Percentiles rank a stretch among this genome's conserved stretches.
Evolutionary conservation across 1,140 invertebrate genomes (phyloP).

Genomic region (Odontomachus brunneus): DNA sequence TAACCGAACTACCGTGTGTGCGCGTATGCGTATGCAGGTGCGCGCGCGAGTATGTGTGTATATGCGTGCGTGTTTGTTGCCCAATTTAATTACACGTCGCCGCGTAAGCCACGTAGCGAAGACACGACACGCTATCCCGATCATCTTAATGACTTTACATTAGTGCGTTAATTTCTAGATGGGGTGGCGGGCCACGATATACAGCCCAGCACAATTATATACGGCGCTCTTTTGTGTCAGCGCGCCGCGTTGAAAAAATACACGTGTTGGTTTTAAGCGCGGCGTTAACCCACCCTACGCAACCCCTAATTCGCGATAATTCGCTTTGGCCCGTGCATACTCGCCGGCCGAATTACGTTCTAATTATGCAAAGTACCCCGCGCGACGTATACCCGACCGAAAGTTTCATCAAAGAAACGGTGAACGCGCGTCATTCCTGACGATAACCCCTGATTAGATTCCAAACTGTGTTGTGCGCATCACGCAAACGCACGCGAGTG

Average conservation of each 20-base stretch:
- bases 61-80: too few relatives aligned
- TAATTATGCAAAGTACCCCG: conserved; percentile 54
- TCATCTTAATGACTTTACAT: conserved; percentile 49
- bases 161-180: conserved; percentile 48
- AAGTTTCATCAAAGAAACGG: conserved; percentile 61
- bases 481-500: conserved; percentile 10
- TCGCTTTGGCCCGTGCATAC: conserved; percentile 19
- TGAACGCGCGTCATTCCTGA: conserved; percentile 34
- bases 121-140: conserved; percentile 23
- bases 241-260: conserved; percentile 2
- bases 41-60: too few relatives aligned
- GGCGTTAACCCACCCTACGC: neutral
- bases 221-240: conserved; percentile 3
- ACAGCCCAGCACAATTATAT: conserved; percentile 13
- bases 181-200: neutral
- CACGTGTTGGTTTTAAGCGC: conserved; percentile 20
- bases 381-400: conserved; percentile 48
- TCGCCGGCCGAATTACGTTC: conserved; percentile 43
- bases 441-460: conserved; percentile 61
- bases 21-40: too few relatives aligned
- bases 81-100: conserved; percentile 40
- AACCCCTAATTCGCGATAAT: conserved; percentile 54
- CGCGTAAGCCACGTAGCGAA: conserved; percentile 9
- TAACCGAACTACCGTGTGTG: neutral
- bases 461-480: conserved; percentile 44